Evolutionary conservation across 2,797 vertebrate genomes (phyloP).

Genomic region (Arrhamphus sclerolepis): DNA sequence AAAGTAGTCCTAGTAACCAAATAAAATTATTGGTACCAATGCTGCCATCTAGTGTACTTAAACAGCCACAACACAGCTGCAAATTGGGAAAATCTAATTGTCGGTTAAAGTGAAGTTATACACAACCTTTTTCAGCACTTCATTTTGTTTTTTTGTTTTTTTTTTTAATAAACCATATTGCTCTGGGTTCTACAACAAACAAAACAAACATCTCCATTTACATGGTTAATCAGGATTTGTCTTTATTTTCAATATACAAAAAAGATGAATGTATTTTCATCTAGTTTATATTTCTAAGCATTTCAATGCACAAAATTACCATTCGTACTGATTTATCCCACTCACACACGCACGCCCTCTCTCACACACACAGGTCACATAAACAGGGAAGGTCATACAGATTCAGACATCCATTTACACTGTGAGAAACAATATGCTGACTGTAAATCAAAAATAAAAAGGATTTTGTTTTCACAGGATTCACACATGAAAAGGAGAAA

Average conservation of each 20-base stretch:
- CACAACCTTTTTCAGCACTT: background rate
- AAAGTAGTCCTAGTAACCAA: constrained; percentile 1
- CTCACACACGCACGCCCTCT: constrained; percentile 39
- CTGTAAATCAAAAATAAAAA: constrained; percentile 55
- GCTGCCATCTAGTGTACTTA: constrained; percentile 69
- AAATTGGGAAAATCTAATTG: too few species aligned
- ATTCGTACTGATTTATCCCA: constrained; percentile 65
- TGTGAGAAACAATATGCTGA: constrained; percentile 63
- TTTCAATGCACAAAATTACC: constrained; percentile 71
- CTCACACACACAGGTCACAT: constrained; percentile 68
- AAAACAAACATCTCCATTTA: constrained; percentile 6
- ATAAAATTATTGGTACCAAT: constrained; percentile 20
- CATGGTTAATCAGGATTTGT: constrained; percentile 74
- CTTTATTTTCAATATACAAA: constrained; percentile 82
- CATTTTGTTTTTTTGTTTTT: too few species aligned
- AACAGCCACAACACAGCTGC: background rate
- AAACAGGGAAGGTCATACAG: constrained; percentile 69
- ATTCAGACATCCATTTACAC: constrained; percentile 58
- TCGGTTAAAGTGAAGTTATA: background rate
- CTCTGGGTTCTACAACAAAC: background rate
- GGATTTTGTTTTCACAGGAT: constrained; percentile 73
- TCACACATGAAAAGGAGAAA: constrained; percentile 76
- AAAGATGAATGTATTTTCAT: constrained; percentile 77
- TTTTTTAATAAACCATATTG: background rate
- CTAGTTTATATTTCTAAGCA: constrained; percentile 80